These are phyloP conservation scores for Spheniscus mendiculus DNA, from an alignment of 2,113 vertebrate species.

Conservation along the genomic window DNA sequence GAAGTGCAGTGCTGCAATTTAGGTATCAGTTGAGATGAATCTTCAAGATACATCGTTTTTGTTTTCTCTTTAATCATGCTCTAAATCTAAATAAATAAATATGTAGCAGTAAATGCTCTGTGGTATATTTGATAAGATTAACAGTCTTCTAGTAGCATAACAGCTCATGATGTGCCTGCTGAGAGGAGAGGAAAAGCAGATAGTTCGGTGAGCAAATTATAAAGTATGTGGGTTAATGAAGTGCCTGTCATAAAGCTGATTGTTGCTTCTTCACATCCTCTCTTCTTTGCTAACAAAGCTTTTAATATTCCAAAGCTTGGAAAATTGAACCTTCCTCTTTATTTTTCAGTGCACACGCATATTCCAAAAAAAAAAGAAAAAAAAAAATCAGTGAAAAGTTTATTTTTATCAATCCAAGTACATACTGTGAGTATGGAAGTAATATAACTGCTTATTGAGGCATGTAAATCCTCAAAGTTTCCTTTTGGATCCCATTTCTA, in stretches of 20 bases:
- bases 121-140: conserved; percentile 40
- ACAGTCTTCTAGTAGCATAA: background rate
- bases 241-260: conserved; percentile 24
- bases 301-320: background rate
- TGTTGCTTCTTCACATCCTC: background rate
- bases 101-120: conserved; percentile 10
- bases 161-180: conserved; percentile 18
- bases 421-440: background rate
- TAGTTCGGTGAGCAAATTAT: conserved; percentile 28
- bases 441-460: background rate
- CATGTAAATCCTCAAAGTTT: background rate
- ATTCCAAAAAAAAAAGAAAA: background rate
- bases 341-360: background rate
- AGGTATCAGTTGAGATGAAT: background rate
- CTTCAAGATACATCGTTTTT: background rate
- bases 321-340: background rate
- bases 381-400: background rate
- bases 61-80: conserved; percentile 1
- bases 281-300: background rate
- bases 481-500: background rate
- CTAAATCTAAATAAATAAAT: conserved; percentile 58
- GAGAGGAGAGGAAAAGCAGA: conserved; percentile 28
- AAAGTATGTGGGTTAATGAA: conserved; percentile 44
- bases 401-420: background rate
- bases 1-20: background rate